Conservation (phyloP, 2,113 vertebrate genomes). For the Arvicanthis niloticus region DNA sequence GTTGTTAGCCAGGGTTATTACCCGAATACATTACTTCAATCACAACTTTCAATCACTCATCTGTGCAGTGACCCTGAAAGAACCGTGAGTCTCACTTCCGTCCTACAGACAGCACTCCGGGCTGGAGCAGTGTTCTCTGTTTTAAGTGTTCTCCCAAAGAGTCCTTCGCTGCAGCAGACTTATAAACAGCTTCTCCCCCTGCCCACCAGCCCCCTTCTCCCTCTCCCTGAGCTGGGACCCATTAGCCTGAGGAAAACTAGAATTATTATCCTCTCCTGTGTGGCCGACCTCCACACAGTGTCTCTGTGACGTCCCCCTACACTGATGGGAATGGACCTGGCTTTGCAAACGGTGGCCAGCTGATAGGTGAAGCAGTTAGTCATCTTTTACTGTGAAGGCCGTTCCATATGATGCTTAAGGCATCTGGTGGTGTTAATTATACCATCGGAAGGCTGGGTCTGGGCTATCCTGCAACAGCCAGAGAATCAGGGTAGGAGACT, state of each 20-base stretch:
- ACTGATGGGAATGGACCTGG: neutral
- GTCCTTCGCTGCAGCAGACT: neutral
- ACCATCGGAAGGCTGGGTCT: neutral
- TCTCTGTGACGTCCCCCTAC: neutral
- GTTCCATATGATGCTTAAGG: neutral
- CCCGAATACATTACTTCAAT: neutral
- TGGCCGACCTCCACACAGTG: neutral
- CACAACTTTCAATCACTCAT: conserved; percentile 2
- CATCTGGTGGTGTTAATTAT: neutral
- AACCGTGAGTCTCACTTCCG: neutral
- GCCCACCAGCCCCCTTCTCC: accelerated
- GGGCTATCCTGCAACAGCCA: neutral
- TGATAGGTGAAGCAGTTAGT: neutral
- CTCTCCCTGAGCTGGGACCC: too few species aligned
- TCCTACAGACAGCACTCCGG: neutral
- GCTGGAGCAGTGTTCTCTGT: neutral
- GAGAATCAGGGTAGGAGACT: neutral
- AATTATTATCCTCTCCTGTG: neutral
- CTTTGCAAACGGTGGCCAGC: neutral
- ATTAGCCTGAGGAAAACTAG: neutral
- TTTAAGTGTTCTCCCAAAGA: neutral
- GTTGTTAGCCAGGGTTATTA: neutral
- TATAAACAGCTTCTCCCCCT: neutral
- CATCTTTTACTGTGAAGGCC: neutral
- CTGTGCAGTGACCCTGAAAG: neutral